Conservation (phyloP, 2,797 vertebrate genomes). For the Xenopus petersii region DNA sequence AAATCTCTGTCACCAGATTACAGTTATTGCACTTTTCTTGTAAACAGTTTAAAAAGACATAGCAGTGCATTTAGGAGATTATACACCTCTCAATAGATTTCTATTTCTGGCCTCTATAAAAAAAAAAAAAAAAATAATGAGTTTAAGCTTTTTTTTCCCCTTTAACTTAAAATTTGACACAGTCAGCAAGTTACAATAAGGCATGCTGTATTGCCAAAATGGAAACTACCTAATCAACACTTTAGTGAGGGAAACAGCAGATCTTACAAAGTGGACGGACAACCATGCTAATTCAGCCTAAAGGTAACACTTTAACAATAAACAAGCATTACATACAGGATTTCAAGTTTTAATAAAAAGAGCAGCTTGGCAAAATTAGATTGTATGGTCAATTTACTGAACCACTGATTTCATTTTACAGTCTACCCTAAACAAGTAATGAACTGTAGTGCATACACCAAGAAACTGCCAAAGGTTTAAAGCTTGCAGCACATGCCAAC, state of each 20-base stretch:
- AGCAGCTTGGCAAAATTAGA: conserved; percentile 27
- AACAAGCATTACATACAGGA: conserved; percentile 40
- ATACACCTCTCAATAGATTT: conserved; percentile 47
- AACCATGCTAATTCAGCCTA: conserved; percentile 26
- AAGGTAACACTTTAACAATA: conserved; percentile 44
- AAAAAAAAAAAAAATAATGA: conserved; percentile 22
- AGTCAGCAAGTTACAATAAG: conserved; percentile 54
- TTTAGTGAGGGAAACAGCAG: conserved; percentile 52
- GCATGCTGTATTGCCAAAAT: conserved; percentile 54
- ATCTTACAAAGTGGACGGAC: conserved; percentile 50
- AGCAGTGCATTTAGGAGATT: conserved; percentile 48
- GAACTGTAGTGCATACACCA: conserved; percentile 1
- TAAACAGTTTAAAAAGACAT: conserved; percentile 22
- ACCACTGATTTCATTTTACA: conserved; percentile 26
- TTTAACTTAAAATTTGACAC: conserved; percentile 51
- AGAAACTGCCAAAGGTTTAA: conserved; percentile 5
- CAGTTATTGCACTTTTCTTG: background rate
- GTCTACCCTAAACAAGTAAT: conserved; percentile 17
- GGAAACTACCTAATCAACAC: conserved; percentile 61
- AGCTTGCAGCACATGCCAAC: no score
- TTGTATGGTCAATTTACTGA: conserved; percentile 36
- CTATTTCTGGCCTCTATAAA: conserved; percentile 58
- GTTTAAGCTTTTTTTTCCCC: conserved; percentile 46
- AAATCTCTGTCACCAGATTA: no score
- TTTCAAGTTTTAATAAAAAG: conserved; percentile 51